phyloP scores from a whole-genome alignment of 2,797 vertebrate species.

The Amazonetta brasiliensis region DNA sequence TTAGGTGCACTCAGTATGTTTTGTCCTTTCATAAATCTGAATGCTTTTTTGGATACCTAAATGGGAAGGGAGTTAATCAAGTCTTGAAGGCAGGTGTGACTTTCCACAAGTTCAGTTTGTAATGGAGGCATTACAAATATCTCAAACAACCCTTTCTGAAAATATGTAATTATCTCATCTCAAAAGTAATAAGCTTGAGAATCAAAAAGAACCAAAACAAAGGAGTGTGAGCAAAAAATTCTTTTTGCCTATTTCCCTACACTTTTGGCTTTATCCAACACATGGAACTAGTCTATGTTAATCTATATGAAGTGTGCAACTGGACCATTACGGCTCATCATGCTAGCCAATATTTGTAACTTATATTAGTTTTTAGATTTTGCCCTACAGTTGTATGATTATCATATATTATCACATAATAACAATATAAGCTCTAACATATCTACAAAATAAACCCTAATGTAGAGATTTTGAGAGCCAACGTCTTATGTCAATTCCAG shows the following conservation, averaged over 20 bases:
- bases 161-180: not conserved
- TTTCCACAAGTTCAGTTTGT: not conserved
- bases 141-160: not conserved
- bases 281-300: not conserved
- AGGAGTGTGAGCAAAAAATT: rapidly evolving
- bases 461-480: not conserved
- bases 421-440: not conserved
- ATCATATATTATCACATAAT: not conserved
- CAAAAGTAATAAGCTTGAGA: not conserved
- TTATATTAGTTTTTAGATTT: not conserved
- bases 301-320: not conserved
- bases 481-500: not conserved
- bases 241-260: not conserved
- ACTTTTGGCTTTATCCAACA: not conserved
- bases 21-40: not conserved
- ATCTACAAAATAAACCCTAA: not conserved
- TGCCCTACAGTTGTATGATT: not conserved
- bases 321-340: not conserved
- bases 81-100: not conserved
- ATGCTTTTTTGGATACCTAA: not conserved
- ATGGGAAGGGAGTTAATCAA: not conserved
- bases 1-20: not conserved
- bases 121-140: not conserved
- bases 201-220: not conserved
- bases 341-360: not conserved